phyloP scores from a whole-genome alignment of 2,797 vertebrate genomes.

The Erpetoichthys calabaricus region DNA sequence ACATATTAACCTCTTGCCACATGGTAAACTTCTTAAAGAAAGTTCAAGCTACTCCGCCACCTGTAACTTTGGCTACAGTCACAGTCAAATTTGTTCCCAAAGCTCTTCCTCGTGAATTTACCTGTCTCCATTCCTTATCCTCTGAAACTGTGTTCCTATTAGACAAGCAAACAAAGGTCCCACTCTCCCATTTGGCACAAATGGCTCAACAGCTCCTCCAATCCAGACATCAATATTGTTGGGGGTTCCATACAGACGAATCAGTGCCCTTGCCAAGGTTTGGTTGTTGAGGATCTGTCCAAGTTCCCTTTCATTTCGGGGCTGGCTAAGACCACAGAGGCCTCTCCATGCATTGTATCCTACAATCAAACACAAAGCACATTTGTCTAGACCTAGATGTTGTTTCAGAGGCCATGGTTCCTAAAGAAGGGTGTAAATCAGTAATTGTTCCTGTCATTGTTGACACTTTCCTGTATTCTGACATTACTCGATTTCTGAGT shows the following conservation, averaged over 20 bases:
- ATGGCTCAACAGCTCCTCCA: conserved; percentile 63
- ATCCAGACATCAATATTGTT: conserved; percentile 79
- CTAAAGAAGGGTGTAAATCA: too few relatives aligned
- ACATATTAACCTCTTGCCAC: too few relatives aligned
- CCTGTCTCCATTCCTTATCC: conserved; percentile 71
- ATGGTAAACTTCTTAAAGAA: too few relatives aligned
- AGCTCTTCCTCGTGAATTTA: conserved; percentile 17
- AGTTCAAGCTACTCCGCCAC: too few relatives aligned
- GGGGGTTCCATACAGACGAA: conserved; percentile 55
- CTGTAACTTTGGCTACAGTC: too few relatives aligned
- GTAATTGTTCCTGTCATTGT: too few relatives aligned
- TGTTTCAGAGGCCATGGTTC: too few relatives aligned
- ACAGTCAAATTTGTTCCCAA: too few relatives aligned
- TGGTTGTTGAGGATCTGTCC: conserved; percentile 42
- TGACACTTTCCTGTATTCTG: too few relatives aligned
- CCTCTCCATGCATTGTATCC: conserved; percentile 73
- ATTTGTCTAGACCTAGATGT: too few relatives aligned
- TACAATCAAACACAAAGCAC: conserved; percentile 19
- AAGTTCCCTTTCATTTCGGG: conserved; percentile 42
- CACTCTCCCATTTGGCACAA: conserved; percentile 51
- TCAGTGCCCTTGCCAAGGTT: conserved; percentile 44
- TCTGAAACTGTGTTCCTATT: conserved; percentile 66
- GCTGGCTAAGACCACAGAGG: conserved; percentile 64
- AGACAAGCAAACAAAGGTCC: conserved; percentile 74
- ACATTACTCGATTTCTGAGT: too few relatives aligned